Evolutionary conservation across 2,113 vertebrate genomes (phyloP), one percentile per base, ranked within the genome.

Genomic region (Pitta sordida): DNA sequence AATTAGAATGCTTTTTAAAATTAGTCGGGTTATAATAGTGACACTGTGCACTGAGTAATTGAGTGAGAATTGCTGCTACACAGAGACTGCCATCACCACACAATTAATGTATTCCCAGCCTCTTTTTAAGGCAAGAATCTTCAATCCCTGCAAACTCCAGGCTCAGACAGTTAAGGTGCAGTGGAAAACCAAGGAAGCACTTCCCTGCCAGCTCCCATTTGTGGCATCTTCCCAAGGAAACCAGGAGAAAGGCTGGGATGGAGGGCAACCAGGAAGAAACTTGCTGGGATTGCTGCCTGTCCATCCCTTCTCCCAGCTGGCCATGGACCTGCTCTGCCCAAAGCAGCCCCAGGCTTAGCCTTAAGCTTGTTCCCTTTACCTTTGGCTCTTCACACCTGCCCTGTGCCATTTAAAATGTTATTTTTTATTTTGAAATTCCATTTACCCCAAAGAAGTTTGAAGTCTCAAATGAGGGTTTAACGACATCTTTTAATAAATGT

Each of bases 1-100:
- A 92, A 94, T 71, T 78, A 86, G 80, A 95, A 95, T 55, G 52
- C 29, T 95, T 93, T 89, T 94, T 69, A 29, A 83, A 95, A 95
- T 90, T 93, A 95, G 92, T 86, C 92, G 87, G 56, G 63, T 83
- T 94, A 73, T 94, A 91, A 80, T 36, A 85, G 82, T 93, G 94
- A 83, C 92, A 87, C 79, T 53, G 48, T 82, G 95, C 93, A 77
- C 63, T 64, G 67, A 86, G 85, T 92, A 94, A 96, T 73, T 89
- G 95, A 95, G 63, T 88, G 90, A 82, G 76, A 92, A 94, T 88
- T 88, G 91, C 94, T 79, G 20, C 84, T 92, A 41, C 24, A 52
- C 76, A 58, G 83, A 64, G 73, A 41, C 63, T 93, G 91, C 89
- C 76, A 83, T 91, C 64, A 34, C 67, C 41, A 55, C 51, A 4